Percentiles rank a stretch among this genome's conserved stretches.
Evolutionary conservation across 2,888 invertebrate species (phyloP).

Genomic region (Hirtodrosophila alboralis): DNA sequence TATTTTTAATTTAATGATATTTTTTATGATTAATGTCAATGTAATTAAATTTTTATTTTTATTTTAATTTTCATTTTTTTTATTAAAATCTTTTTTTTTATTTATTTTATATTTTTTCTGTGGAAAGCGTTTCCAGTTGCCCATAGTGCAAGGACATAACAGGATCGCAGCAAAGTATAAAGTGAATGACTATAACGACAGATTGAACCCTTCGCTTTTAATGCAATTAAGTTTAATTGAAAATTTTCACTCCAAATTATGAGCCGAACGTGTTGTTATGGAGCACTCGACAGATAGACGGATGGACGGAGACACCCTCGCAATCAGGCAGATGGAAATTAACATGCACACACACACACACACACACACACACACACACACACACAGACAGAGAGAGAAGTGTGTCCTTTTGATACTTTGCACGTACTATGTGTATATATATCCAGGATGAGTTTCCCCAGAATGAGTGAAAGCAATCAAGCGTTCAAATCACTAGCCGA

Average conservation of each 20-base stretch:
- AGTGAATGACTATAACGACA: slow-evolving; percentile 64
- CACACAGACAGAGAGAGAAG: slow-evolving; percentile 16
- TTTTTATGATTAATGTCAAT: too few relatives aligned
- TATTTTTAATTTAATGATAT: too few relatives aligned
- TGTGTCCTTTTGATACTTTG: slow-evolving; percentile 67
- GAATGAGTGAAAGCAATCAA: slow-evolving; percentile 75
- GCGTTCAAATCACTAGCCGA: slow-evolving; percentile 77
- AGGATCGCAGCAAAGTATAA: not conserved
- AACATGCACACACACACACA: slow-evolving; percentile 62
- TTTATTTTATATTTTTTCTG: too few relatives aligned
- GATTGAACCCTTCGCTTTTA: slow-evolving; percentile 80
- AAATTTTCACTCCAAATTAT: slow-evolving; percentile 80
- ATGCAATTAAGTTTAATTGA: slow-evolving; percentile 81
- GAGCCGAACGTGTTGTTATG: slow-evolving; percentile 76
- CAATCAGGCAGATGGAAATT: slow-evolving; percentile 76
- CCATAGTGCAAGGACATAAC: slow-evolving; percentile 3
- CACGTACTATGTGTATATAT: slow-evolving; percentile 64
- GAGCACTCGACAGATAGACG: slow-evolving; percentile 25
- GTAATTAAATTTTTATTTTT: too few relatives aligned
- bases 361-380: slow-evolving; percentile 7
- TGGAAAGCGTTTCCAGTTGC: too few relatives aligned
- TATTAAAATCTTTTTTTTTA: too few relatives aligned
- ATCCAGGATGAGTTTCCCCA: slow-evolving; percentile 9
- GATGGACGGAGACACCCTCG: slow-evolving; percentile 42
- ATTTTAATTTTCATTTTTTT: too few relatives aligned